Conservation (phyloP, 2,113 vertebrate genomes). For the Seriola dumerili region DNA sequence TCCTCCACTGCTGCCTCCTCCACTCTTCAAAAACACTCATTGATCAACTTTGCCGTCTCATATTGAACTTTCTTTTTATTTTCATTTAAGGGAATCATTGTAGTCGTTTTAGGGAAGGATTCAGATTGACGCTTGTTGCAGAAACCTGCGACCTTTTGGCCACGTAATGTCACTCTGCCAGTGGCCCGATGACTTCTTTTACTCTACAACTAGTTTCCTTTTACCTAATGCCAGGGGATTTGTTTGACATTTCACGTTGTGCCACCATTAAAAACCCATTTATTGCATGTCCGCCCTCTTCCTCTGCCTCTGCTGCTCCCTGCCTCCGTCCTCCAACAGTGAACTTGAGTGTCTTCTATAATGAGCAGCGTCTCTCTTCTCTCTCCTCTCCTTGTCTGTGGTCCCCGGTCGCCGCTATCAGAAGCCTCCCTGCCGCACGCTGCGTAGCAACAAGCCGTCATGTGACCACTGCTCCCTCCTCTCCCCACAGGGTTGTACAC, state of each 20-base stretch:
- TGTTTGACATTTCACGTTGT: neutral
- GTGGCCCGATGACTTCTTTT: neutral
- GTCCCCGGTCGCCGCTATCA: slow-evolving; percentile 39
- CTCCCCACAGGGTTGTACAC: slow-evolving; percentile 24
- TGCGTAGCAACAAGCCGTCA: slow-evolving; percentile 72
- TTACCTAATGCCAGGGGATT: neutral
- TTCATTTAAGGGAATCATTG: too few species aligned
- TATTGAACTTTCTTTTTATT: neutral
- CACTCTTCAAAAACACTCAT: neutral
- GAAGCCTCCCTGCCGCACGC: slow-evolving; percentile 39
- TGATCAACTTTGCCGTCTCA: neutral
- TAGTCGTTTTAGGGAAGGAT: too few species aligned
- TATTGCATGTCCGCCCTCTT: neutral
- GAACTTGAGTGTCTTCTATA: slow-evolving; percentile 35
- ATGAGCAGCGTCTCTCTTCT: neutral
- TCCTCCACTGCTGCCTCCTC: too few species aligned
- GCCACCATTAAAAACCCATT: slow-evolving; percentile 14
- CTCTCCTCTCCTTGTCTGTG: neutral
- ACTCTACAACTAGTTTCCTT: neutral
- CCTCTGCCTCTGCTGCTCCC: neutral
- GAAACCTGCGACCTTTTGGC: neutral
- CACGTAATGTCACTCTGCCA: neutral
- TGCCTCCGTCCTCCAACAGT: neutral
- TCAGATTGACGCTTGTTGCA: too few species aligned
- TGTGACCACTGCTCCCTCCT: slow-evolving; percentile 47